Base-by-base conservation (phyloP, 2,888 invertebrate genomes). In the Hemicrepidius hirtus region DNA sequence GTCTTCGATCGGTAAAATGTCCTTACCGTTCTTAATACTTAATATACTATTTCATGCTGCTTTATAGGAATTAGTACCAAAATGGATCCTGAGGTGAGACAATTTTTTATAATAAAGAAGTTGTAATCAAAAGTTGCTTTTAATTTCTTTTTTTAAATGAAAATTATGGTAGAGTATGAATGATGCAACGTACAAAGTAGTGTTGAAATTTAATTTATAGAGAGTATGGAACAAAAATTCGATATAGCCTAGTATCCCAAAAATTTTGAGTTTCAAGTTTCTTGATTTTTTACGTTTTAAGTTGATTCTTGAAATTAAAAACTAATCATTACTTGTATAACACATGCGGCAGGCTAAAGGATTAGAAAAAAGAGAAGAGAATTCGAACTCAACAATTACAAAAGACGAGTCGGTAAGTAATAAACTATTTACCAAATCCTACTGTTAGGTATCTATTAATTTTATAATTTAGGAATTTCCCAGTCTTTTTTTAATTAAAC, bases 341-440 rank as follows among this genome's bases (percentile, higher is more conserved):
- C 16, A n/a, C 44, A 68, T 53, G 62, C 57, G 68, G 40, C 68
- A 68, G 67, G 50, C 63, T n/a, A 71, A 64, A 60, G 68, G 68
- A 37, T 63, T 74, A 60, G 74, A 68, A 24, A 67, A 59, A 49
- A 71, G 57, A 20, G 57, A 41, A 7, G 63, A 57, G 9, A 53
- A 53, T 18, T 37, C 57, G 0, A 63, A 71, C 63, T 75, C 75
- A 0, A 53, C 71, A 21, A 7, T 62, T 49, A 40, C 73, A 7
- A 73, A 69, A 60, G 69, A 68, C 16, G 73, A 73, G 12, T 60
- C 41, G 66, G 73, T 73, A 69, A 73, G 73, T 73, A 68, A 28
- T 28, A n/a, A 5, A 2, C 5, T 24, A 24, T 3, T 24, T 24
- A 24, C 24, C 24, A 24, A 24, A 40, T 37, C 40, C 57, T 13